phyloP scores from a whole-genome alignment of 2,797 vertebrate genomes.

The Sciurus vulgaris region DNA sequence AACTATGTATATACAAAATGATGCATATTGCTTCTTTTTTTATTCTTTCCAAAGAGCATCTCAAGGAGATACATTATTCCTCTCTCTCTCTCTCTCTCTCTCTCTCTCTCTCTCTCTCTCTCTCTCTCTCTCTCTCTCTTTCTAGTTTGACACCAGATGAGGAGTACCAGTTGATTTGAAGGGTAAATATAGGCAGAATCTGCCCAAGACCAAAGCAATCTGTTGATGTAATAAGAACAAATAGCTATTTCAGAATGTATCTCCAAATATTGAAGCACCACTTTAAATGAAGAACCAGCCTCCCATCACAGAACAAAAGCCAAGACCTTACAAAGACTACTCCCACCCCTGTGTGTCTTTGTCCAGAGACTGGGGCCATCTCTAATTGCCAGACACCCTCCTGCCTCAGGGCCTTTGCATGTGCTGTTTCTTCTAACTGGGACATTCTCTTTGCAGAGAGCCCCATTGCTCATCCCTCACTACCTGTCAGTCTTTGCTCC shows the following conservation, averaged over 20 bases:
- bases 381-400: background rate
- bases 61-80: background rate
- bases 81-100: no score
- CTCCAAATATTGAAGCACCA: background rate
- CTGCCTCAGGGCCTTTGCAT: background rate
- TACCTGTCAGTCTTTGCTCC: background rate
- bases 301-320: background rate
- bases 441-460: background rate
- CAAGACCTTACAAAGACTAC: background rate
- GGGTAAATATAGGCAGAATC: constrained; percentile 21
- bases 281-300: background rate
- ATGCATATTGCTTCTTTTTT: constrained; percentile 20
- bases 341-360: background rate
- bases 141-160: background rate
- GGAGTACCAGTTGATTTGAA: constrained; percentile 70
- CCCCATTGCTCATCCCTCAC: background rate
- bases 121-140: no score
- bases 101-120: no score
- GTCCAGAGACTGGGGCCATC: background rate
- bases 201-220: constrained; percentile 44
- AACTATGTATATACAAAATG: constrained; percentile 66
- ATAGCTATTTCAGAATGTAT: background rate
- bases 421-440: background rate
- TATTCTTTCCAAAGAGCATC: background rate
- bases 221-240: background rate